Base-by-base conservation (phyloP, 2,888 invertebrate genomes). In the Lycocerus yunnanus region DNA sequence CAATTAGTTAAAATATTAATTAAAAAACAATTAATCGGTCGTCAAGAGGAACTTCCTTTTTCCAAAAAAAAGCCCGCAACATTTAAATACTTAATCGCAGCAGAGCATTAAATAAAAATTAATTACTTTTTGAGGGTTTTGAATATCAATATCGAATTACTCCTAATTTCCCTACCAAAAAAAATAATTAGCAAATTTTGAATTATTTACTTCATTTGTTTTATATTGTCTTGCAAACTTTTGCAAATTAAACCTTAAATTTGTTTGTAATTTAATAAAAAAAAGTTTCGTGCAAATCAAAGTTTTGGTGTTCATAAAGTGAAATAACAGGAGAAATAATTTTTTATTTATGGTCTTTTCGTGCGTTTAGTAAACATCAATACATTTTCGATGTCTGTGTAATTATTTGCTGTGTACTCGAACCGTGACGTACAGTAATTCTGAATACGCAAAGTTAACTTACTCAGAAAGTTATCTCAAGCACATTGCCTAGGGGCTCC, bases 391-490 rank as follows among this genome's bases (percentile, higher is more conserved):
- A 63, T 58, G 67, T 68, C 76, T 76, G 21, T 68, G 69, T 70
- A 71, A 75, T 75, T 75, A 75, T 75, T 75, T 69, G 67, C 69
- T 69, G 58, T 69, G 69, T 72, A 65, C 75, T 72, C 72, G 69
- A 75, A 59, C 72, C 69, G 72, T 67, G 72, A 71, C 65, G 72
- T 68, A n/a, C n/a, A 80, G 76, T 77, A 80, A 77, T 78, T 79
- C 71, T 71, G 76, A 81, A 80, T 81, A 80, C 76, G 79, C 80
- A 78, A 80, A 78, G 80, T 79, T 82, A 80, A 80, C 80, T 77
- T 81, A 81, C 81, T 79, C 80, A 79, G 74, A 71, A 72, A 76
- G 77, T 80, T 78, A 79, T 80, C 78, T 78, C 73, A 72, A 80
- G 79, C 77, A 79, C 74, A 79, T 80, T 74, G 78, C 81, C 79